A percentile compares a stretch with the other conserved stretches of the same genome.
Conservation (phyloP, 2,113 vertebrate species). For the Petroica traversi region DNA sequence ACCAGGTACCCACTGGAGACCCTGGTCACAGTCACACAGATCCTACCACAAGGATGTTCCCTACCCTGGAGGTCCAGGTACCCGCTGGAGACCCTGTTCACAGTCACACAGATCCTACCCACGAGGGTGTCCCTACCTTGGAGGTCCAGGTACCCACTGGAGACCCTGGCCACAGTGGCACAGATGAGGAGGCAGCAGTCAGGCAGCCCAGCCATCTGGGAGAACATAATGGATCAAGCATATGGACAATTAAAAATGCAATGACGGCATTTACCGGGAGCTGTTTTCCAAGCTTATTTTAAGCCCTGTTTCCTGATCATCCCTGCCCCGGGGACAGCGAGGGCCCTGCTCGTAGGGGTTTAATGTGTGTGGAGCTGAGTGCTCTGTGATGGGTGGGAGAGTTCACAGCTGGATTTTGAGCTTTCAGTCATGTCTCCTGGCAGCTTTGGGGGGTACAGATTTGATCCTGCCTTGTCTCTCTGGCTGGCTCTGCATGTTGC, state of each 20-base stretch:
- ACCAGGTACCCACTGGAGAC: neutral
- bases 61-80: too few relatives aligned
- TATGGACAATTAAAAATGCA: constrained; percentile 35
- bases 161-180: neutral
- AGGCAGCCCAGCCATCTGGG: constrained; percentile 4
- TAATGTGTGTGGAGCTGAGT: neutral
- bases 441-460: neutral
- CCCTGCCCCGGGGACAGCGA: rapidly evolving
- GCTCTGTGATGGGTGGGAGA: neutral
- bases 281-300: neutral
- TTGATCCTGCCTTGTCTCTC: neutral
- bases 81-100: neutral
- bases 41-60: too few relatives aligned
- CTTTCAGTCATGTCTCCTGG: neutral
- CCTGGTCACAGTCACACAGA: neutral
- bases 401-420: neutral
- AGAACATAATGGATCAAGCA: neutral
- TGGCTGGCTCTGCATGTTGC: neutral
- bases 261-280: neutral
- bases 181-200: neutral
- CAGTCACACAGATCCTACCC: neutral
- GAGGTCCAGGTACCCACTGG: neutral
- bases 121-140: neutral
- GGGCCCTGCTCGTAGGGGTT: neutral
- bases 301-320: neutral